Evolutionary conservation across 92 coral and sea anemone genomes (phyloP), one percentile per base, ranked within the genome.

Genomic region (Epizoanthus illoricatus): DNA sequence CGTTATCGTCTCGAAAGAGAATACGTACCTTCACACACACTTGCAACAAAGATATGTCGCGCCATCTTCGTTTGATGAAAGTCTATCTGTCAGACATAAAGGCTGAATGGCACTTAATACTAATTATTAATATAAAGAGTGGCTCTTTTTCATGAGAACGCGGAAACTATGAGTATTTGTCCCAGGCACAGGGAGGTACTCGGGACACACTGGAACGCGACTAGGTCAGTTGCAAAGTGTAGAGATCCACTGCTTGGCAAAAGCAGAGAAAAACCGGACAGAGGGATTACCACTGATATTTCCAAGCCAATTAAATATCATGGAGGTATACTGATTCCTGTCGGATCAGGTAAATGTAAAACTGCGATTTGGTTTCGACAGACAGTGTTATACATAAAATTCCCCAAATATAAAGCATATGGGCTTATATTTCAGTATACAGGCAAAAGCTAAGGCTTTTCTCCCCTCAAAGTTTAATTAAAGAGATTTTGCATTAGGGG

Each of bases 301-400:
- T 67, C 72, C 7, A 47, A 41, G 39, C 18, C n/a, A 41, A 67
- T n/a, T 47, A 67, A 67, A 67, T 47, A 0, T 67, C 72, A 67
- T n/a, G 33, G 72, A 39, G 69, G 72, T 67, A 47, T 67, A 47
- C 72, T 67, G 72, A n/a, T 67, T 67, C 72, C 72, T 67, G 72
- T 67, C 33, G 72, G 47, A 67, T 67, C 72, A 67, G 72, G 72
- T 36, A 67, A 67, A 24, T 67, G 43, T 28, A 67, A 67, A 67
- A 67, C 47, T 33, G 0, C 39, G 28, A 10, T 67, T 67, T 67
- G 2, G 36, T 28, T 28, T 28, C 36, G 36, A 28, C 36, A 28
- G 36, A 28, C 2, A 28, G 36, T 1, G 36, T 28, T 28, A 28
- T 28, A 28, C 36, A 2, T 28, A 28, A 28, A 28, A 28, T 28